Conservation (phyloP, 2,888 invertebrate species). For the Abrostola tripartita region DNA sequence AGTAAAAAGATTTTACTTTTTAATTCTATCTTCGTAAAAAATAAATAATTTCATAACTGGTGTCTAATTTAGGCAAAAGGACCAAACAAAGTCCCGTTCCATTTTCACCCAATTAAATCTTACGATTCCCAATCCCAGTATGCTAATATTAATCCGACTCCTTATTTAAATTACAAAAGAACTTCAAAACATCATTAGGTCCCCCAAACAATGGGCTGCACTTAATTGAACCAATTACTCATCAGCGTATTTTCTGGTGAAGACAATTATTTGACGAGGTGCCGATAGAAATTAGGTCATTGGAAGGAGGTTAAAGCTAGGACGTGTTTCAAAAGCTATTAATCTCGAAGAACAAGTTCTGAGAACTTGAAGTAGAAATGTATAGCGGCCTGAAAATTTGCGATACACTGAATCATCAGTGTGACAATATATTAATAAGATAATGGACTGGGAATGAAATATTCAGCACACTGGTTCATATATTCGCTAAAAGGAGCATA, state of each 20-base stretch:
- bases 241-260: conserved; percentile 10
- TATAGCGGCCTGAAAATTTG: conserved; percentile 5
- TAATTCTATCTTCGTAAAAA: too few relatives aligned
- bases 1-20: too few relatives aligned
- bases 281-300: not conserved
- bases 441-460: conserved; percentile 49
- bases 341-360: conserved; percentile 5
- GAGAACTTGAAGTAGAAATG: conserved; percentile 2
- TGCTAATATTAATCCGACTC: conserved; percentile 33
- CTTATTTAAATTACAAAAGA: conserved; percentile 34
- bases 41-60: not conserved
- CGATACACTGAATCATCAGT: conserved; percentile 24
- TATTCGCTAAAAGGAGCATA: conserved; percentile 42
- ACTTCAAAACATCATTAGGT: conserved; percentile 24
- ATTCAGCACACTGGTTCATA: conserved; percentile 31
- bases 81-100: not conserved
- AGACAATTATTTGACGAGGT: conserved; percentile 5
- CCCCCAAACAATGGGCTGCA: conserved; percentile 22
- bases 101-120: conserved; percentile 28
- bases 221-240: conserved; percentile 24
- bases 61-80: not conserved
- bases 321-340: conserved; percentile 5
- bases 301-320: not conserved
- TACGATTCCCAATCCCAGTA: conserved; percentile 32
- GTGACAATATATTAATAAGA: conserved; percentile 48